A percentile compares a stretch with the other conserved stretches of the same genome.
Conservation (phyloP, 2,113 vertebrate genomes). For the Sinocyclocheilus grahami region DNA sequence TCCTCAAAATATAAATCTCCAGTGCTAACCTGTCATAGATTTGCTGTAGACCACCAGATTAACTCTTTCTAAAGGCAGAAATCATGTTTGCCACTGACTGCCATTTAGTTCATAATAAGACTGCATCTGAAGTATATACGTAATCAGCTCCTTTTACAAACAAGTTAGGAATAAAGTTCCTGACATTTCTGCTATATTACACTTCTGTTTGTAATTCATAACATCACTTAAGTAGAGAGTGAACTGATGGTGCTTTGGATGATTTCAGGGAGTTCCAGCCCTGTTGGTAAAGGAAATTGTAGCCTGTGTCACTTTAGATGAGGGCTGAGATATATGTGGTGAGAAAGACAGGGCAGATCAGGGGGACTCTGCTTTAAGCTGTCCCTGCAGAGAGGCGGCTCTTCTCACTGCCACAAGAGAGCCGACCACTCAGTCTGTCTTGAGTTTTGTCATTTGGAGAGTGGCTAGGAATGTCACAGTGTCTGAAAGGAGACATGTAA, state of each 20-base stretch:
- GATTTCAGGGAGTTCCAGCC: background rate
- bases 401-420: constrained; percentile 9
- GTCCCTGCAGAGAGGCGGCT: constrained; percentile 2
- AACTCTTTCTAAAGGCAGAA: background rate
- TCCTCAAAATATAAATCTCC: background rate
- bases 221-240: background rate
- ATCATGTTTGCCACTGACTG: background rate
- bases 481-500: background rate
- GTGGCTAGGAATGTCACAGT: background rate
- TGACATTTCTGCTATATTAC: background rate
- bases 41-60: background rate
- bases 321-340: constrained; percentile 28
- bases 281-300: constrained; percentile 26
- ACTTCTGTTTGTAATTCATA: background rate
- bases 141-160: background rate
- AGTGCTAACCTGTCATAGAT: background rate
- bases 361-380: constrained; percentile 7
- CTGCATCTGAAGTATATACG: background rate
- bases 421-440: constrained; percentile 15
- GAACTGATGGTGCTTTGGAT: constrained; percentile 18
- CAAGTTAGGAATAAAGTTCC: background rate
- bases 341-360: constrained; percentile 19
- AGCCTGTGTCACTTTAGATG: constrained; percentile 20
- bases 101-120: background rate
- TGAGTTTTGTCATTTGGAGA: constrained; percentile 33